Evolutionary conservation across 2,888 invertebrate genomes (phyloP).

Genomic region (Heterodera filipjevi): DNA sequence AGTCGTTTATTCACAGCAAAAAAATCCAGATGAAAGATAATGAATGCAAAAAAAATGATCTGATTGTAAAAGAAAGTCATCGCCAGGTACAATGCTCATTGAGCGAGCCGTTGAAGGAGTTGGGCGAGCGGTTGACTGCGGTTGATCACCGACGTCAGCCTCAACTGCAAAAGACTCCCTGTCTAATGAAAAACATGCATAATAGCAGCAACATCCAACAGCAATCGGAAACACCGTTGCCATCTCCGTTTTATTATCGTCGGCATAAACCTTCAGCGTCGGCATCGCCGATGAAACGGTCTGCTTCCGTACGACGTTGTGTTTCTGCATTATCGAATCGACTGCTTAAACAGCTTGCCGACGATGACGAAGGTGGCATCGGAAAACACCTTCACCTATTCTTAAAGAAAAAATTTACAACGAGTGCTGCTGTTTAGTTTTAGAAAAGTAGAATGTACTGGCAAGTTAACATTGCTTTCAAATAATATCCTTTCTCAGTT

Average conservation of each 20-base stretch:
- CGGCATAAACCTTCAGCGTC: not conserved
- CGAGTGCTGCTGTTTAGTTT: no score
- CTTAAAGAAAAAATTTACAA: no score
- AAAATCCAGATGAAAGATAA: no score
- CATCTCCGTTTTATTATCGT: not conserved
- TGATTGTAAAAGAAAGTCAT: not conserved
- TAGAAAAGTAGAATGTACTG: no score
- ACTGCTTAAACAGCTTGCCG: constrained; percentile 26
- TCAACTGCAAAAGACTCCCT: not conserved
- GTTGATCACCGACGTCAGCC: not conserved
- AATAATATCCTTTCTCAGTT: no score
- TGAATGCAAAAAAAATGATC: constrained; percentile 19
- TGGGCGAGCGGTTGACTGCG: not conserved
- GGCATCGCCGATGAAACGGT: constrained; percentile 9
- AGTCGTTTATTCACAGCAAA: not conserved
- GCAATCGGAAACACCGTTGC: not conserved
- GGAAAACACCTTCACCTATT: not conserved
- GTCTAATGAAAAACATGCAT: not conserved
- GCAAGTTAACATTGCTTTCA: no score
- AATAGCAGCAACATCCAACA: constrained; percentile 17
- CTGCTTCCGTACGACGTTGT: constrained; percentile 20
- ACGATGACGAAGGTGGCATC: constrained; percentile 17
- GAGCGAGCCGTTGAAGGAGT: constrained; percentile 37
- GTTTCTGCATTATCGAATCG: constrained; percentile 29
- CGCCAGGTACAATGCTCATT: constrained; percentile 32